A percentile compares a stretch with the other conserved stretches of the same genome.
Evolutionary conservation across 2,888 invertebrate genomes (phyloP).

Genomic region (Drosophila mercatorum): DNA sequence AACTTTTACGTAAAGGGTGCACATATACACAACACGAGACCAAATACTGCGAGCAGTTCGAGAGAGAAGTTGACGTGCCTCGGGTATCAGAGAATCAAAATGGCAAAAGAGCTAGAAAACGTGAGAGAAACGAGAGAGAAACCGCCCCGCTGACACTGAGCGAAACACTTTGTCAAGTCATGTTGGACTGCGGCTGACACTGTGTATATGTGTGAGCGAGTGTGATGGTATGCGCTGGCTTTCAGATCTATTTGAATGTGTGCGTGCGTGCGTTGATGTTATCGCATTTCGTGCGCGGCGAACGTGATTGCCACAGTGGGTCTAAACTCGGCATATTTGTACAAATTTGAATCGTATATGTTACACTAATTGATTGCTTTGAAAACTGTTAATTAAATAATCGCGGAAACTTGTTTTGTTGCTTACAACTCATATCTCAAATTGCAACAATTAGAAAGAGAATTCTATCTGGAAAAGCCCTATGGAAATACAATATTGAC

Average conservation of each 20-base stretch:
- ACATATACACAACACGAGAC: conserved; percentile 45
- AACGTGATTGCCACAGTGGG: conserved; percentile 74
- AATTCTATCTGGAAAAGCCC: background rate
- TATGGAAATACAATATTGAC: conserved; percentile 12
- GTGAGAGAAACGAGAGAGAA: conserved; percentile 40
- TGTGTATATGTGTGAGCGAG: conserved; percentile 16
- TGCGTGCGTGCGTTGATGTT: conserved; percentile 56
- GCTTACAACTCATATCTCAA: background rate
- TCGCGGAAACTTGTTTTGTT: background rate
- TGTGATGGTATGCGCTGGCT: conserved; percentile 38
- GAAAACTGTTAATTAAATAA: background rate
- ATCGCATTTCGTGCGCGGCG: conserved; percentile 72
- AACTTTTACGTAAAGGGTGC: conserved; percentile 21
- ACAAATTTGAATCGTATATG: conserved; percentile 1
- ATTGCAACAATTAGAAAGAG: too few species aligned
- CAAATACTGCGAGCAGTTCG: conserved; percentile 37
- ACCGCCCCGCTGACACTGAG: conserved; percentile 41
- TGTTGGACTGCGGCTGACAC: conserved; percentile 49
- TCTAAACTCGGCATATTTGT: background rate
- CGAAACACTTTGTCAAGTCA: conserved; percentile 44
- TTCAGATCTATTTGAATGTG: conserved; percentile 30
- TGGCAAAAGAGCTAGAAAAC: conserved; percentile 52
- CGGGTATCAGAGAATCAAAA: conserved; percentile 37
- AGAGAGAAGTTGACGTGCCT: conserved; percentile 51
- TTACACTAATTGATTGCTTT: background rate